These are phyloP conservation scores for Folsomia candida DNA, from an alignment of 2,888 invertebrate genomes.

Conservation along the genomic window DNA sequence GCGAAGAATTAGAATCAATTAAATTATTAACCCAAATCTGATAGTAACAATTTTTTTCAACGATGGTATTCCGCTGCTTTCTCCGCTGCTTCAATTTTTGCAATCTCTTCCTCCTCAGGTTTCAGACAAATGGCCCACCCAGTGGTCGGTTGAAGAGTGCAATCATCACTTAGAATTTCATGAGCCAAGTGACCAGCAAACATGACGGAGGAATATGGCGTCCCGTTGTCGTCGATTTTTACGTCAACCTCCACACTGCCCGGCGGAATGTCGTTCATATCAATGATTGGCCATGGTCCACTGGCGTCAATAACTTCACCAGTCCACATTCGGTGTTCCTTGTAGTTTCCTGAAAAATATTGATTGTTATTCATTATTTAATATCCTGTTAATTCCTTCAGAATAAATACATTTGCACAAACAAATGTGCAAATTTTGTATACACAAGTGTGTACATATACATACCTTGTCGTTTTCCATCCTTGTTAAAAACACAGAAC, in stretches of 20 bases:
- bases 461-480: conserved; percentile 29
- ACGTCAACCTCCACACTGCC: conserved; percentile 34
- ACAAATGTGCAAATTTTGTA: too few relatives aligned
- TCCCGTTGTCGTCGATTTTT: conserved; percentile 22
- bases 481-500: conserved; percentile 31
- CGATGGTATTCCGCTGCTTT: too few relatives aligned
- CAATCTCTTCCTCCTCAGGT: background rate
- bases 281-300: conserved; percentile 30
- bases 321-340: too few relatives aligned
- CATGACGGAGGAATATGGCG: conserved; percentile 19
- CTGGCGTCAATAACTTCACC: too few relatives aligned
- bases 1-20: too few relatives aligned
- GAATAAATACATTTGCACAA: too few relatives aligned
- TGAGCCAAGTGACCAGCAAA: conserved; percentile 34
- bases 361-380: too few relatives aligned
- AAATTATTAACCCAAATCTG: too few relatives aligned
- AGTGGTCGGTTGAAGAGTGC: conserved; percentile 22
- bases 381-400: too few relatives aligned
- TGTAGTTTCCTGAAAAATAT: too few relatives aligned
- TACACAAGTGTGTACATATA: too few relatives aligned
- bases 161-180: conserved; percentile 17
- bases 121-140: conserved; percentile 32
- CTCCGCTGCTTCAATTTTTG: background rate
- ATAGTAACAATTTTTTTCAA: too few relatives aligned
- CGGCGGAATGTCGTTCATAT: conserved; percentile 20